These are phyloP conservation scores for Belgica antarctica DNA, from an alignment of 2,888 invertebrate species.

Conservation along the genomic window DNA sequence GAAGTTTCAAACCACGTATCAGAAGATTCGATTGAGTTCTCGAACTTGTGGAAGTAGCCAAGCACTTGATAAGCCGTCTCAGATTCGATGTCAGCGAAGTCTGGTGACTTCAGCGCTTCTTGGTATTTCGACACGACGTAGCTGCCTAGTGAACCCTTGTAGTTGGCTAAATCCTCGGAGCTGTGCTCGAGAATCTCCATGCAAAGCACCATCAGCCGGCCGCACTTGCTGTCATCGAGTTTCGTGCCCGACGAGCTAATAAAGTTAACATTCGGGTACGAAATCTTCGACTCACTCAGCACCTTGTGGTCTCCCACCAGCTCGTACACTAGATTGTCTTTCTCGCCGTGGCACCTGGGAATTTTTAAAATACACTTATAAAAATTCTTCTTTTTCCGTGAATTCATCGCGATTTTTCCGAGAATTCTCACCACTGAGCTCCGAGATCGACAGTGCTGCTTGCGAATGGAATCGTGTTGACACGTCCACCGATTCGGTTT, in stretches of 20 bases:
- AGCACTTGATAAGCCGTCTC: not conserved
- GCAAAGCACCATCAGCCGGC: conserved; percentile 52
- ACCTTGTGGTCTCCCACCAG: conserved; percentile 45
- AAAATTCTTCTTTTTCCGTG: no score
- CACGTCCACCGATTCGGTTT: conserved; percentile 57
- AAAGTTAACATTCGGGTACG: conserved; percentile 50
- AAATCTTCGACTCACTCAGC: conserved; percentile 49
- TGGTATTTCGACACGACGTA: conserved; percentile 50
- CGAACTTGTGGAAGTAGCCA: conserved; percentile 35
- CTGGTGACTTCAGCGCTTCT: conserved; percentile 2
- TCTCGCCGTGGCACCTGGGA: conserved; percentile 37
- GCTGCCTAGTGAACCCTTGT: conserved; percentile 51
- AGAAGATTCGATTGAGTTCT: conserved; percentile 36
- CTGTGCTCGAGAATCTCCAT: conserved; percentile 52
- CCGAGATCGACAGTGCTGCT: conserved; percentile 45
- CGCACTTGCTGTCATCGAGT: conserved; percentile 50
- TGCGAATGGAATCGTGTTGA: conserved; percentile 55
- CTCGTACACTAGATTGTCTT: conserved; percentile 26
- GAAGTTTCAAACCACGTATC: conserved; percentile 51
- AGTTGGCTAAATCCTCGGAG: conserved; percentile 49
- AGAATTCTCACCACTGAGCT: conserved; percentile 26
- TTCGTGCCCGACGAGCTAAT: conserved; percentile 53
- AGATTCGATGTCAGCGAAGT: conserved; percentile 14
- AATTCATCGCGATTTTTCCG: no score
- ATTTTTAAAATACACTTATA: conserved; percentile 51